phyloP scores from a whole-genome alignment of 2,888 invertebrate species.

The Eupithecia centaureata region DNA sequence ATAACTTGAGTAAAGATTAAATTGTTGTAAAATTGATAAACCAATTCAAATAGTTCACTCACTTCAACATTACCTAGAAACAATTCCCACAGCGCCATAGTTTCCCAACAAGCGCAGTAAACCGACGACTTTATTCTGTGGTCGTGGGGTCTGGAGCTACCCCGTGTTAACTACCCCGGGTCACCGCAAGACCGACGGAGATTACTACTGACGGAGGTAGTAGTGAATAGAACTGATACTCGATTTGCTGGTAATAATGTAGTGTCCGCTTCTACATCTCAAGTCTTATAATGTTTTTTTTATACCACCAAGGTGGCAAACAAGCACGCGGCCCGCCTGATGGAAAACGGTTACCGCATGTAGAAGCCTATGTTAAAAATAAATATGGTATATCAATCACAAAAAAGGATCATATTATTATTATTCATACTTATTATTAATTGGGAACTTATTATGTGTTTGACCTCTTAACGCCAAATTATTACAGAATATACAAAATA shows the following conservation, averaged over 20 bases:
- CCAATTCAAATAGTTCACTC: background rate
- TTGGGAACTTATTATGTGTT: too few relatives aligned
- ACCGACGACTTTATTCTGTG: conserved; percentile 39
- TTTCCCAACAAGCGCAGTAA: conserved; percentile 34
- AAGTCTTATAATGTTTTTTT: too few relatives aligned
- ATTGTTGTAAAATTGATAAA: background rate
- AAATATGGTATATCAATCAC: too few relatives aligned
- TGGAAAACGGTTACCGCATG: too few relatives aligned
- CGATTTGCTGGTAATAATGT: background rate
- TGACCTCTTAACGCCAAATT: too few relatives aligned
- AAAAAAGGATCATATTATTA: too few relatives aligned
- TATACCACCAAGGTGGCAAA: too few relatives aligned
- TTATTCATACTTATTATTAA: too few relatives aligned
- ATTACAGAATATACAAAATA: too few relatives aligned
- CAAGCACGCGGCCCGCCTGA: too few relatives aligned
- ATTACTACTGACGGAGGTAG: conserved; percentile 45
- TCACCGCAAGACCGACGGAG: conserved; percentile 60
- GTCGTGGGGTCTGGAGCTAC: conserved; percentile 13
- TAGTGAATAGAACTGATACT: conserved; percentile 18
- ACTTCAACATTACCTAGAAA: background rate
- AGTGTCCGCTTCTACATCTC: too few relatives aligned
- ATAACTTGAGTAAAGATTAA: background rate
- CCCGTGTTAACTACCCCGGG: conserved; percentile 44
- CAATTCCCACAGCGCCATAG: conserved; percentile 14
- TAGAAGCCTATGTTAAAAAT: too few relatives aligned